A percentile compares a stretch with the other conserved stretches of the same genome.
Evolutionary conservation across 2,797 vertebrate species (phyloP).

Genomic region (Trematomus bernacchii): DNA sequence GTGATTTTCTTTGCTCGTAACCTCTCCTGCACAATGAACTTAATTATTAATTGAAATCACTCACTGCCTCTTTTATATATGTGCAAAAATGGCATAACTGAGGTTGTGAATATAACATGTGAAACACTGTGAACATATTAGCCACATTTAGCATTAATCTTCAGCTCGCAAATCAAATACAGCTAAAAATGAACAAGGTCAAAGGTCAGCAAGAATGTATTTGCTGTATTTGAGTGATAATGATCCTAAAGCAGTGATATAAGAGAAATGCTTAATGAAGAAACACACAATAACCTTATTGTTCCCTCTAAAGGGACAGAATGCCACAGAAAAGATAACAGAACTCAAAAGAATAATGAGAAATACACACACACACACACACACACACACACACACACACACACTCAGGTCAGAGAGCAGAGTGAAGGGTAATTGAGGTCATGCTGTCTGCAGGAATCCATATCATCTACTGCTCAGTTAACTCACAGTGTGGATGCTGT

Average conservation of each 20-base stretch:
- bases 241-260: background rate
- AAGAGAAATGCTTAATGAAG: background rate
- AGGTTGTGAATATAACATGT: background rate
- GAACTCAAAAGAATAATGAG: background rate
- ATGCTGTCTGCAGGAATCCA: slow-evolving; percentile 26
- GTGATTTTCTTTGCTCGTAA: too few relatives aligned
- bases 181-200: background rate
- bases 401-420: slow-evolving; percentile 23
- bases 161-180: background rate
- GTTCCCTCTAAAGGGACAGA: background rate
- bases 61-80: too few relatives aligned
- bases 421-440: slow-evolving; percentile 51
- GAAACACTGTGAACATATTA: too few relatives aligned
- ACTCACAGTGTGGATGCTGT: slow-evolving; percentile 19
- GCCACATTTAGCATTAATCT: background rate
- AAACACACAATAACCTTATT: background rate
- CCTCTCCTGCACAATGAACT: too few relatives aligned
- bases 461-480: slow-evolving; percentile 27
- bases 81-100: background rate
- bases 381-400: slow-evolving; percentile 11
- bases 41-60: too few relatives aligned
- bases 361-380: background rate
- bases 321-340: too few relatives aligned
- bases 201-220: background rate
- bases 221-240: background rate